phyloP scores from a whole-genome alignment of 2,797 vertebrate genomes.

The Erethizon dorsatum region DNA sequence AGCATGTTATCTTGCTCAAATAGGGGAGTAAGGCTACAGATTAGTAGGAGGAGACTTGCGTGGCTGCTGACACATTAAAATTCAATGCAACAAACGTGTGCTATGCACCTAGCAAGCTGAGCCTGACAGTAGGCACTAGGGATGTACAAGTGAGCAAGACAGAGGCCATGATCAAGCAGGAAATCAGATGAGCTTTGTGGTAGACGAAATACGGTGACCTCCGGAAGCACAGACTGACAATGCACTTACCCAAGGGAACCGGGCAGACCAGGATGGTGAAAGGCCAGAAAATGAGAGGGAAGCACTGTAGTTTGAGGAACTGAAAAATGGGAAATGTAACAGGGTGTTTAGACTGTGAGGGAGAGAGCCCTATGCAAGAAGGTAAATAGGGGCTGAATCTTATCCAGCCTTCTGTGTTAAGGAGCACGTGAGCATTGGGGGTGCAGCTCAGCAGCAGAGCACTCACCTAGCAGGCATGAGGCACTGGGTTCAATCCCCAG shows the following conservation, averaged over 20 bases:
- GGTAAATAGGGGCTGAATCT: neutral
- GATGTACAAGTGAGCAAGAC: neutral
- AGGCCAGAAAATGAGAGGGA: neutral
- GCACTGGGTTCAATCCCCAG: neutral
- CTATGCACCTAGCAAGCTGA: neutral
- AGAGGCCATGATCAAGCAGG: neutral
- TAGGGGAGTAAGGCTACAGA: neutral
- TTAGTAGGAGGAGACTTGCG: neutral
- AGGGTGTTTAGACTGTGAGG: neutral
- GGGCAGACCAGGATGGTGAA: neutral
- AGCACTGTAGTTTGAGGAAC: neutral
- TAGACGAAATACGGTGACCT: neutral
- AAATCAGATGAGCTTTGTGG: neutral
- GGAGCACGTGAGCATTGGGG: neutral
- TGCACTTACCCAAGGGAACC: neutral
- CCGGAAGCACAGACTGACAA: neutral
- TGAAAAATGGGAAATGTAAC: neutral
- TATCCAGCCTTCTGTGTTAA: neutral
- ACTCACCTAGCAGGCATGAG: neutral
- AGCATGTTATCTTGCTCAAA: neutral
- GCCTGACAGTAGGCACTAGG: no score
- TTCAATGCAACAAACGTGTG: slow-evolving; percentile 4
- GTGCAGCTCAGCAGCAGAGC: neutral
- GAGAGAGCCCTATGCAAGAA: neutral
- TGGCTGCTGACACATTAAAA: neutral